Evolutionary conservation across 2,888 invertebrate species (phyloP), one percentile per base, ranked within the genome.

Genomic region (Trachelus iudaicus): DNA sequence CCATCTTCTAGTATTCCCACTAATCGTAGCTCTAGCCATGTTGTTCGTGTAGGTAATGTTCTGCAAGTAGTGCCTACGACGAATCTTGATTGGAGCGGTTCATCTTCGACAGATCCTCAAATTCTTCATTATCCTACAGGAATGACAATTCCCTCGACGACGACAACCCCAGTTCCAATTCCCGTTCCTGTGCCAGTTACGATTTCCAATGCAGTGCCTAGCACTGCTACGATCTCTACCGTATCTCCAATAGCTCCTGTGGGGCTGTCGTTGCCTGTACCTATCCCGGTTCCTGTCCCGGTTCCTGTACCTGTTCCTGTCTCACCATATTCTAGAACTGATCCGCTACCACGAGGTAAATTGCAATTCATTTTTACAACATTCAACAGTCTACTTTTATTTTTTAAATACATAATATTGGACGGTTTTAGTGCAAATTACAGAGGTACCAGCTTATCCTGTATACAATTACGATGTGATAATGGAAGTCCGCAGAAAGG

Each of bases 381-480:
- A 31, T 56, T 31, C 69, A 73, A 75, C 31, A 13, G 12, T 73
- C 33, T 68, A 4, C 23, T 69, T 23, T 23, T 34, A 34, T 77
- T 35, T 31, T 56, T 71, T 34, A 30, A 30, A 77, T 56, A 23
- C 30, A 37, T 56, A n/a, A 31, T 71, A 40, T 56, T 34, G 56
- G 1, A 3, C 15, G 56, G 1, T 56, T 56, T 69, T 73, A 34
- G 40, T 77, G 1, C 33, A 74, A 75, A 71, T 79, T 76, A 11
- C 56, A 86, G 87, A 85, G 79, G 79, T 81, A 6, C 75, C 84
- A 15, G 81, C 84, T 13, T 90, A 89, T 69, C 90, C 91, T 0
- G 89, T 90, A 1, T 91, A 91, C 73, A 91, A 91, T 80, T 91
- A 91, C 68, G 91, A 91, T 68, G 91, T 89, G 0, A 91, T 91